These are phyloP conservation scores for Oligia fasciuncula DNA, from an alignment of 2,888 invertebrate species.

Conservation along the genomic window DNA sequence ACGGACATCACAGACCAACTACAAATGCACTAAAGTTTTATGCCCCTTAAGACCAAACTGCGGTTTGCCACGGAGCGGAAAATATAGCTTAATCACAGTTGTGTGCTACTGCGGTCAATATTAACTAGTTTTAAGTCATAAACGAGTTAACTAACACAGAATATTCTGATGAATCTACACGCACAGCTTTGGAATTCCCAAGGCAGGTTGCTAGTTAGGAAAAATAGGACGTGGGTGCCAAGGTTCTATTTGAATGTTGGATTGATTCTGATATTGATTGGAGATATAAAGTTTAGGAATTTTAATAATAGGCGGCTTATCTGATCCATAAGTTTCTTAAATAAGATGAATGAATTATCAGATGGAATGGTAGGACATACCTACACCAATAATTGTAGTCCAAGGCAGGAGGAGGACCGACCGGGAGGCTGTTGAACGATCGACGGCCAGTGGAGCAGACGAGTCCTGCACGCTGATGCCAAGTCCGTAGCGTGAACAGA, in stretches of 20 bases:
- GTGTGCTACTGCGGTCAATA: slow-evolving; percentile 24
- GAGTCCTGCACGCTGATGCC: background rate
- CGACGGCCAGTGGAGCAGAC: background rate
- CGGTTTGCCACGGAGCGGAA: slow-evolving; percentile 19
- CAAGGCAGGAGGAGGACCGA: background rate
- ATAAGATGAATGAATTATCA: slow-evolving; percentile 5
- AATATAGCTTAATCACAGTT: slow-evolving; percentile 19
- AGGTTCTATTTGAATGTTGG: slow-evolving; percentile 46
- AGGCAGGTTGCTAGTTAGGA: slow-evolving; percentile 45
- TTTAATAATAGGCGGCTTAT: slow-evolving; percentile 6
- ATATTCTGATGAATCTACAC: slow-evolving; percentile 44
- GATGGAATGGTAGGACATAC: background rate
- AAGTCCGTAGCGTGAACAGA: too few relatives aligned
- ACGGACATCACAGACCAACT: slow-evolving; percentile 4
- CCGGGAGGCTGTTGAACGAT: background rate
- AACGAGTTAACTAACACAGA: slow-evolving; percentile 21
- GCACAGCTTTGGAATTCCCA: slow-evolving; percentile 47
- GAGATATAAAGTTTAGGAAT: slow-evolving; percentile 5
- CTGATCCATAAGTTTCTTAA: slow-evolving; percentile 8
- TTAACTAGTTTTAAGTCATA: slow-evolving; percentile 19
- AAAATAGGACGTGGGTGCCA: slow-evolving; percentile 56
- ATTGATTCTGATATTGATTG: slow-evolving; percentile 26
- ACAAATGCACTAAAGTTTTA: slow-evolving; percentile 32
- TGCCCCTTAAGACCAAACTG: slow-evolving; percentile 19
- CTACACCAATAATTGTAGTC: background rate